Evolutionary conservation across 2,888 invertebrate species (phyloP), one percentile per base, ranked within the genome.

Genomic region (Nephrotoma flavescens): DNA sequence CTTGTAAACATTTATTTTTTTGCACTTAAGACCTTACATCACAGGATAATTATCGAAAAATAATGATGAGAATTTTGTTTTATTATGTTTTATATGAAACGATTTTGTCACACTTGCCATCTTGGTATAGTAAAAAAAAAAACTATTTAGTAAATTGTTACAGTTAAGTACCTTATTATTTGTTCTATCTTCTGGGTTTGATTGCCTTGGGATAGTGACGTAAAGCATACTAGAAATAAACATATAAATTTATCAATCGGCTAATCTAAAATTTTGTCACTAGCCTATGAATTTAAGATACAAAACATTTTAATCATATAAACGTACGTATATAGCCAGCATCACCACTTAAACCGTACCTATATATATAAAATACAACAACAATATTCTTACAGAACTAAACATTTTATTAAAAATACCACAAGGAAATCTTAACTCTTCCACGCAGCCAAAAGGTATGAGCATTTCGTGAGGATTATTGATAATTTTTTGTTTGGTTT

Each of bases 401-500:
- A n/a, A 57, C 52, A 57, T 5, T 12, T 47, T 47, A 47, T 12
- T 12, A 12, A 12, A 11, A 12, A 11, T n/a, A 57, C 15, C 52
- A 15, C 12, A 57, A 57, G 71, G 31, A 71, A 71, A 71, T 9
- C 9, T 71, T 11, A 31, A 71, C 9, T 71, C 31, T 31, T 71
- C 71, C 71, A 31, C 31, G 31, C 57, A 57, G 71, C 31, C 31
- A 71, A 71, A n/a, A 71, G 31, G 71, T 52, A 52, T 83, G 4
- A 41, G 83, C 42, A 84, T 84, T 71, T 84, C 42, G 84, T 84
- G 84, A 84, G 84, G 42, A 84, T 84, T 84, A 84, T 84, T 84
- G 84, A 84, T 84, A 84, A 84, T 84, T 84, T 31, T 84, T 84
- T 84, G n/a, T 84, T 84, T 84, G n/a, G n/a, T 84, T 84, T 84